Evolutionary conservation across 2,113 vertebrate species (phyloP).

Genomic region (Chlorodrepanis virens): DNA sequence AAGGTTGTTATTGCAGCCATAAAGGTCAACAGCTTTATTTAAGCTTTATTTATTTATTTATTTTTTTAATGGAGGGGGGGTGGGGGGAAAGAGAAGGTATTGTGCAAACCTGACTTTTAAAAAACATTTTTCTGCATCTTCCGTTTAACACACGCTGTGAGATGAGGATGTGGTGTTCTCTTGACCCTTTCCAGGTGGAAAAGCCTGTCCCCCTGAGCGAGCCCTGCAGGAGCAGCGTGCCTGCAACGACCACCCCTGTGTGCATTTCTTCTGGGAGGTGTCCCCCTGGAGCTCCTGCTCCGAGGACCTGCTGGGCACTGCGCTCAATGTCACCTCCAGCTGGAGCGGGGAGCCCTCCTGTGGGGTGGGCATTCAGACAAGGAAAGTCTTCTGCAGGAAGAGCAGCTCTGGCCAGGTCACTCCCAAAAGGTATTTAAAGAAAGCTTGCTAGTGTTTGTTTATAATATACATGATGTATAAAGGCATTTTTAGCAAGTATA

Average conservation of each 20-base stretch:
- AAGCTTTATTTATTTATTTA: neutral
- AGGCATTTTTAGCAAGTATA: neutral
- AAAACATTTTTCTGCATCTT: neutral
- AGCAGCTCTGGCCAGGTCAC: constrained; percentile 81
- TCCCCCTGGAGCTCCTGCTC: constrained; percentile 86
- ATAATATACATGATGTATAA: accelerated
- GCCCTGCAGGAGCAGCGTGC: constrained; percentile 85
- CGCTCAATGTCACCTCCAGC: constrained; percentile 69
- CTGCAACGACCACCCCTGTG: constrained; percentile 86
- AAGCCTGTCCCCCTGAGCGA: constrained; percentile 80
- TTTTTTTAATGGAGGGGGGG: accelerated
- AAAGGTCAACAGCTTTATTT: constrained; percentile 51
- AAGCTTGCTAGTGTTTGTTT: neutral
- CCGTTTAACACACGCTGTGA: neutral
- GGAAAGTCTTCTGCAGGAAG: constrained; percentile 85
- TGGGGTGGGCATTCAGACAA: constrained; percentile 83
- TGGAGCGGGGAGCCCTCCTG: constrained; percentile 76
- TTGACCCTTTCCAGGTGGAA: constrained; percentile 75
- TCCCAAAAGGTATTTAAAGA: constrained; percentile 83
- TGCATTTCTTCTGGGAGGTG: constrained; percentile 85
- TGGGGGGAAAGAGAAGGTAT: accelerated
- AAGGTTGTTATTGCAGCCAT: constrained; percentile 21
- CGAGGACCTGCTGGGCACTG: constrained; percentile 62
- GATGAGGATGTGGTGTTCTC: neutral
- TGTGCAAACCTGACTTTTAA: neutral